These are phyloP conservation scores for Homarus gammarus DNA, from an alignment of 2,888 invertebrate species.

Conservation along the genomic window DNA sequence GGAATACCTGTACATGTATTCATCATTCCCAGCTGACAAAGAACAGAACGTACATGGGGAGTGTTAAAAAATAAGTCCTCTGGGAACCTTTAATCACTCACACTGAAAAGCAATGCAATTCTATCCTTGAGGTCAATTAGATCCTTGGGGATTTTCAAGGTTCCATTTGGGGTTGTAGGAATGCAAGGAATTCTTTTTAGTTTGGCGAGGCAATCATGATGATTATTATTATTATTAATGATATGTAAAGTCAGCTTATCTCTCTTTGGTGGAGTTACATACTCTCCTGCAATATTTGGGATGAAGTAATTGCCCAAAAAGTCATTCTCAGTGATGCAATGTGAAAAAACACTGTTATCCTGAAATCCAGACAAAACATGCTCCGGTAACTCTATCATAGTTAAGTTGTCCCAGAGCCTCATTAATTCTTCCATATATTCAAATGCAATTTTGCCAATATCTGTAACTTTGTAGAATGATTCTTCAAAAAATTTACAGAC, in stretches of 20 bases:
- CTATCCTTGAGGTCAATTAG: constrained; percentile 18
- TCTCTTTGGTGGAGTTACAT: constrained; percentile 17
- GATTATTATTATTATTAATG: not conserved
- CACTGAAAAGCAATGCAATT: constrained; percentile 25
- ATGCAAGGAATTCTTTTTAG: constrained; percentile 23
- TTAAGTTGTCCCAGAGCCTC: not conserved
- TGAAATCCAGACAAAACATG: constrained; percentile 24
- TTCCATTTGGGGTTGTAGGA: constrained; percentile 38
- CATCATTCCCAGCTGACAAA: constrained; percentile 27
- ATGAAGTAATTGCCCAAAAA: constrained; percentile 36
- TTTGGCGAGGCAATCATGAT: not conserved
- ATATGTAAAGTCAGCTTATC: constrained; percentile 30
- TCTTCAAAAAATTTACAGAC: constrained; percentile 35
- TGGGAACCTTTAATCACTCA: constrained; percentile 53
- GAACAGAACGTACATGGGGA: not conserved
- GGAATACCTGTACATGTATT: not conserved
- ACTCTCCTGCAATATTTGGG: constrained; percentile 12
- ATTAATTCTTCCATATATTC: constrained; percentile 33
- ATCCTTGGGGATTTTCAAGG: constrained; percentile 7
- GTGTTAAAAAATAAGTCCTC: not conserved
- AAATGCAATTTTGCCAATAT: constrained; percentile 39
- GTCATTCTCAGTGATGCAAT: constrained; percentile 11
- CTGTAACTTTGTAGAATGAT: not conserved
- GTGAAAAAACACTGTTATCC: not conserved
- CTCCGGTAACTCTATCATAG: constrained; percentile 21